Percentiles rank a stretch among this genome's conserved stretches.
Evolutionary conservation across 2,113 vertebrate species (phyloP).

Genomic region (Peromyscus polionotus): DNA sequence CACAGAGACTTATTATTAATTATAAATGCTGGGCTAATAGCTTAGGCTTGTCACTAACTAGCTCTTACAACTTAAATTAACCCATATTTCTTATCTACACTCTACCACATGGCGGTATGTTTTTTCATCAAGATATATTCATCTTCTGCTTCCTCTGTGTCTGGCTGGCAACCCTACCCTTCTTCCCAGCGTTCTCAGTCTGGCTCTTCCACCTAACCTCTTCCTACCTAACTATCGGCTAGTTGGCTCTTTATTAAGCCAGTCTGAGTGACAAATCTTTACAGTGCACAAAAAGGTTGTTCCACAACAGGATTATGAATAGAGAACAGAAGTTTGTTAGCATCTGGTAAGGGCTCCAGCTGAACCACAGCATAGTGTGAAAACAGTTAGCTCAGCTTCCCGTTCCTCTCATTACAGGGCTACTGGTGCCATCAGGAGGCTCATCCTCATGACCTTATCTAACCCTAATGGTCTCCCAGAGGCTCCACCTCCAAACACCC

Average conservation of each 20-base stretch:
- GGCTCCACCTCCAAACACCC: neutral
- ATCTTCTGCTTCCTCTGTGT: neutral
- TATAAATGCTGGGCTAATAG: neutral
- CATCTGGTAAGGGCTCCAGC: neutral
- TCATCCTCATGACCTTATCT: neutral
- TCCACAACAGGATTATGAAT: neutral
- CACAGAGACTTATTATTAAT: neutral
- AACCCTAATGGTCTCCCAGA: neutral
- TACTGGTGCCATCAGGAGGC: neutral
- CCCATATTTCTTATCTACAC: neutral
- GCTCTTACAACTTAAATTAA: neutral
- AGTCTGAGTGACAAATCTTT: neutral
- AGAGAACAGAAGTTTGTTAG: neutral
- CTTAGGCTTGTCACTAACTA: neutral
- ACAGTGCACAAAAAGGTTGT: neutral
- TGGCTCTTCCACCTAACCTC: neutral
- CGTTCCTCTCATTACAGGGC: neutral
- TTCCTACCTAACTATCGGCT: neutral
- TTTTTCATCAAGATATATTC: neutral
- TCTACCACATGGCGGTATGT: neutral
- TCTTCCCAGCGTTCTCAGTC: neutral
- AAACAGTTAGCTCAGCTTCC: neutral
- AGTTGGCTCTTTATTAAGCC: neutral
- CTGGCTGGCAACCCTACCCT: neutral
- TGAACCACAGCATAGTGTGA: neutral